These are phyloP conservation scores for Oenanthe oenanthe DNA, from an alignment of 2,113 vertebrate species.

Conservation along the genomic window DNA sequence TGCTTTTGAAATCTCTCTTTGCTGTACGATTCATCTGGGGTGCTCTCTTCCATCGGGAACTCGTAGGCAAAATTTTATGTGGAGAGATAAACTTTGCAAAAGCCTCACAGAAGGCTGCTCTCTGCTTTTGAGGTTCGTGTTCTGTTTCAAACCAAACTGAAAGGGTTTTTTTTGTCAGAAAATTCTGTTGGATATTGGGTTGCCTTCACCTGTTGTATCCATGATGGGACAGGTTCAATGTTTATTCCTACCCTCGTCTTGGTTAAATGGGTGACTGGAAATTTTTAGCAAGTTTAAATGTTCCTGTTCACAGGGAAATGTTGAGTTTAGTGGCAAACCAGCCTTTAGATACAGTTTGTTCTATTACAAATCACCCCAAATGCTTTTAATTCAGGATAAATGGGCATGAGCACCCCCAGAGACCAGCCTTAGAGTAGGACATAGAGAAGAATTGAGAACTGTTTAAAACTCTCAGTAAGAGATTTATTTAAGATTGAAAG, in stretches of 20 bases:
- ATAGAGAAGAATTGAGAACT: not conserved
- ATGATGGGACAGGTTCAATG: fast-evolving
- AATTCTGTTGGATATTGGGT: not conserved
- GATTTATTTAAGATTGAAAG: not conserved
- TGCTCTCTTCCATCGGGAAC: not conserved
- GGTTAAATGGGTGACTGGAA: not conserved
- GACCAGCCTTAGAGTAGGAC: not conserved
- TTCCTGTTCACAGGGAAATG: not conserved
- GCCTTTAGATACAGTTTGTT: not conserved
- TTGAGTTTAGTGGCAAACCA: not conserved
- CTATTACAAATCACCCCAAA: not conserved
- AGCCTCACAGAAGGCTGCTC: not conserved
- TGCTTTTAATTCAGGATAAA: not conserved
- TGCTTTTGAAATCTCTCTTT: not conserved
- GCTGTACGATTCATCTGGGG: fast-evolving
- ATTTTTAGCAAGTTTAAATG: not conserved
- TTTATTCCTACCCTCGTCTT: not conserved
- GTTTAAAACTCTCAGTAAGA: not conserved
- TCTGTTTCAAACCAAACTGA: not conserved
- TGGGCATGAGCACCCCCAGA: not conserved
- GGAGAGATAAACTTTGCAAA: not conserved
- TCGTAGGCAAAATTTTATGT: not conserved
- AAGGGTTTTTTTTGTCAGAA: not conserved
- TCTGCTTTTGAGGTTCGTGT: fast-evolving
- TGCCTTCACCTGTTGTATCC: not conserved